Evolutionary conservation across 2,888 invertebrate species (phyloP).

Genomic region (Ormyrus pomaceus): DNA sequence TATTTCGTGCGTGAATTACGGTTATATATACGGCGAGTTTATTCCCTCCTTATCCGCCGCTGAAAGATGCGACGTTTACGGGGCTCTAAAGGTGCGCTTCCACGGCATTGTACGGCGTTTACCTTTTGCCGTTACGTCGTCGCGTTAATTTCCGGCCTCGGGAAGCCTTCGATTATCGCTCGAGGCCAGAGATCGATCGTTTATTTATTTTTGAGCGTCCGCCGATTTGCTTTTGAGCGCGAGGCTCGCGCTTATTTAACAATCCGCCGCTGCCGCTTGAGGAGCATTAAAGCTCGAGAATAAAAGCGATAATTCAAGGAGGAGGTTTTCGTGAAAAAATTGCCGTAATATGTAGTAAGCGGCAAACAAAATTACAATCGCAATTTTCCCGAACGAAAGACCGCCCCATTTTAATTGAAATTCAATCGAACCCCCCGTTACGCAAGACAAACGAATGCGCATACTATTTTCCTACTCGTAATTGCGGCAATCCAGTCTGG

Average conservation of each 20-base stretch:
- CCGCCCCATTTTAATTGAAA: too few species aligned
- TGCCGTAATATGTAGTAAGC: too few species aligned
- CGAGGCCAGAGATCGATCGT: not conserved
- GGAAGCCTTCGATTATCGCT: constrained; percentile 30
- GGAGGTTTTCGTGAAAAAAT: too few species aligned
- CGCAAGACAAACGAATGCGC: too few species aligned
- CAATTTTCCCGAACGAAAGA: too few species aligned
- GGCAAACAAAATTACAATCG: too few species aligned
- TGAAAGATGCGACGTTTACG: constrained; percentile 24
- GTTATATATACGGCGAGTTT: not conserved
- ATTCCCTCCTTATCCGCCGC: not conserved
- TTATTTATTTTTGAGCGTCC: not conserved
- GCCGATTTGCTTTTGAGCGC: not conserved
- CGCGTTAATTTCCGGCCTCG: constrained; percentile 13
- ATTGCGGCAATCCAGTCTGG: too few species aligned
- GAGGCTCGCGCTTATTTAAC: not conserved
- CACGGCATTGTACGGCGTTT: not conserved
- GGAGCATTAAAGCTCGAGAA: not conserved
- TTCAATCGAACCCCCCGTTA: too few species aligned
- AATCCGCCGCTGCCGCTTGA: not conserved
- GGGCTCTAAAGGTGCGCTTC: constrained; percentile 19
- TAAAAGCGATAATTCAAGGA: not conserved
- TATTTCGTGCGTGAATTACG: not conserved
- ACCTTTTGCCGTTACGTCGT: not conserved
- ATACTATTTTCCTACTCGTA: too few species aligned